A percentile compares a stretch with the other conserved stretches of the same genome.
Conservation (phyloP, 92 coral and sea anemone genomes). For the Phymanthus crucifer region DNA sequence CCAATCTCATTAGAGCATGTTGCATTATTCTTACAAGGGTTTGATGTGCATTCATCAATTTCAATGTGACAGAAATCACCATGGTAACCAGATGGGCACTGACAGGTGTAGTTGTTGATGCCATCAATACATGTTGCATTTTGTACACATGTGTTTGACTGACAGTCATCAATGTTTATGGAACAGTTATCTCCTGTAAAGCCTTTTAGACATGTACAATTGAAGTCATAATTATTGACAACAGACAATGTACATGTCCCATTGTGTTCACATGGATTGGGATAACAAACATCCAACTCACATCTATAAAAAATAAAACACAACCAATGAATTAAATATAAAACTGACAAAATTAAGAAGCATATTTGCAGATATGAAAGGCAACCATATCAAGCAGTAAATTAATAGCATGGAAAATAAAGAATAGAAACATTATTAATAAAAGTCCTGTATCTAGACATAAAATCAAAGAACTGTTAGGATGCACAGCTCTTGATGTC, state of each 20-base stretch:
- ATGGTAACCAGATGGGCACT: slow-evolving; percentile 59
- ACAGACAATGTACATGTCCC: slow-evolving; percentile 48
- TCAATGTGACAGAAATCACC: slow-evolving; percentile 69
- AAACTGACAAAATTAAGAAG: background rate
- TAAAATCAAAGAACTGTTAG: no score
- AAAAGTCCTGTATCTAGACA: background rate
- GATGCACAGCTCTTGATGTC: background rate
- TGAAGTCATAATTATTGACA: slow-evolving; percentile 48
- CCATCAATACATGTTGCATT: slow-evolving; percentile 74
- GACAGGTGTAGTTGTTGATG: slow-evolving; percentile 62
- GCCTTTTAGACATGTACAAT: slow-evolving; percentile 64
- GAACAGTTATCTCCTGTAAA: slow-evolving; percentile 70
- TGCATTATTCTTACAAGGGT: slow-evolving; percentile 57
- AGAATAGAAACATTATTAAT: no score
- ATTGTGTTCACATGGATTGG: slow-evolving; percentile 58
- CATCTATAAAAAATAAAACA: slow-evolving; percentile 17
- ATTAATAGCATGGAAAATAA: background rate
- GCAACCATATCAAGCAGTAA: background rate
- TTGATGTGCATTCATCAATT: slow-evolving; percentile 60
- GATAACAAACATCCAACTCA: slow-evolving; percentile 51
- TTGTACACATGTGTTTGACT: slow-evolving; percentile 48
- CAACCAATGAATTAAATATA: background rate
- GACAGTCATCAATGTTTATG: slow-evolving; percentile 70
- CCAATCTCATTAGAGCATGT: slow-evolving; percentile 55
- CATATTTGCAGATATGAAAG: background rate